Conservation (phyloP, 1,140 invertebrate species). For the Pseudomyrmex gracilis region DNA sequence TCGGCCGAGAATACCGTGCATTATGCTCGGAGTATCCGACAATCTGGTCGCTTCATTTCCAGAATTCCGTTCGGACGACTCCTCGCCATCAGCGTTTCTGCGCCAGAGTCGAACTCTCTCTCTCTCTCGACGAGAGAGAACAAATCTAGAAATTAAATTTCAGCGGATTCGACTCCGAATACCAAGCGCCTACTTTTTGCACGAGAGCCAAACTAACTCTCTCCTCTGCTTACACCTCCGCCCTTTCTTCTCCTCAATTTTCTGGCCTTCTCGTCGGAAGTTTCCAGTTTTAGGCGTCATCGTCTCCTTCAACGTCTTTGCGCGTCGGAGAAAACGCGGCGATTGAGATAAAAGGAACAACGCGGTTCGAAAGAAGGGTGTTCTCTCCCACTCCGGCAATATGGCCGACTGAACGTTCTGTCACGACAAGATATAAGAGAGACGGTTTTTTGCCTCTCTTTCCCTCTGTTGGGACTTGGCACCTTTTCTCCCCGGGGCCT, state of each 20-base stretch:
- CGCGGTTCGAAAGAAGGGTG: background rate
- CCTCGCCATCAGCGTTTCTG: background rate
- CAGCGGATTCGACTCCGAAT: slow-evolving; percentile 66
- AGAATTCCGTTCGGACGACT: slow-evolving; percentile 11
- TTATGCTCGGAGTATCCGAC: slow-evolving; percentile 39
- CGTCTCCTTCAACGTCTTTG: slow-evolving; percentile 17
- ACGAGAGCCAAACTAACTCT: slow-evolving; percentile 66
- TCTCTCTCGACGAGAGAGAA: slow-evolving; percentile 24
- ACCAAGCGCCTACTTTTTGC: slow-evolving; percentile 65
- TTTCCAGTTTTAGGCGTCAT: slow-evolving; percentile 1
- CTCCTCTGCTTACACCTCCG: background rate
- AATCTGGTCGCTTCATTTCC: slow-evolving; percentile 57
- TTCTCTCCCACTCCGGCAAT: slow-evolving; percentile 32
- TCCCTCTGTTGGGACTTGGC: slow-evolving; percentile 58
- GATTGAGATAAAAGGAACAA: slow-evolving; percentile 33
- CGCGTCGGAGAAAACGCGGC: slow-evolving; percentile 2
- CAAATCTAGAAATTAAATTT: slow-evolving; percentile 78
- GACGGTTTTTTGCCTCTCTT: slow-evolving; percentile 3
- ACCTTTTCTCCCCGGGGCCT: slow-evolving; percentile 44
- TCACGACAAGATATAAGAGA: slow-evolving; percentile 70
- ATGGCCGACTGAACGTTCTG: slow-evolving; percentile 62
- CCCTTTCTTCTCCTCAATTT: slow-evolving; percentile 8
- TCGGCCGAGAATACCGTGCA: background rate
- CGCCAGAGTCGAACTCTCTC: slow-evolving; percentile 11
- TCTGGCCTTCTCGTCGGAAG: background rate